Base-by-base conservation (phyloP, 2,888 invertebrate genomes). In the Ophion costatus region DNA sequence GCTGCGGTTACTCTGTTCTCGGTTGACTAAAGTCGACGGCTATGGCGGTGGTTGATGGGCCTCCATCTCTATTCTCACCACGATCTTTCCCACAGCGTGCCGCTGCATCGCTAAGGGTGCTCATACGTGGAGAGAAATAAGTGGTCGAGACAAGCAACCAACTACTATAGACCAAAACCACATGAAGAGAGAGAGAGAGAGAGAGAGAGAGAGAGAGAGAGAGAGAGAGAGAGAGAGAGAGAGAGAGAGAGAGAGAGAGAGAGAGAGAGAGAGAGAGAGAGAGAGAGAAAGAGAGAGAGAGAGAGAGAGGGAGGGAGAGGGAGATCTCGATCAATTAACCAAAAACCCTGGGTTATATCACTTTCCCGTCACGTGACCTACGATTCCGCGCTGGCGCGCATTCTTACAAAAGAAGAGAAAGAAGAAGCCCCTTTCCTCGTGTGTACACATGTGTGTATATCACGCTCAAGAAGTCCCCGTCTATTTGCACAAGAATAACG, bases 401-500 rank as follows among this genome's bases (percentile, higher is more conserved):
- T 87, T 88, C 88, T 89, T 87, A 87, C 84, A 64, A 57, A 29
- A 74, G 56, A 66, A 75, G 17, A 42, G 42, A 77, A 59, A 42
- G 59, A 69, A 69, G 67, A 77, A 69, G 67, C 67, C 67, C n/a
- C 67, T 59, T 57, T 66, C 59, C 57, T 67, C 57, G 4, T 69
- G 29, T 56, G 14, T 56, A 20, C n/a, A 33, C 57, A 45, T 61
- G 11, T 78, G 42, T 56, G 64, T 56, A 57, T 71, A 71, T 71
- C 64, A 56, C 45, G 3, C 24, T 11, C 20, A 17, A 73, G 10
- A 59, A 73, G 51, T 74, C 56, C 74, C 78, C 87, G 88, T 88
- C 84, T 91, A 91, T 92, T 92, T 93, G 91, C 91, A 91, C 92
- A 91, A 90, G 92, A 90, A 92, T 92, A 90, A 92, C 90, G 90